Percentiles rank a stretch among this genome's conserved stretches.
phyloP scores from a whole-genome alignment of 2,888 invertebrate genomes.

The Mallateleia sp. region DNA sequence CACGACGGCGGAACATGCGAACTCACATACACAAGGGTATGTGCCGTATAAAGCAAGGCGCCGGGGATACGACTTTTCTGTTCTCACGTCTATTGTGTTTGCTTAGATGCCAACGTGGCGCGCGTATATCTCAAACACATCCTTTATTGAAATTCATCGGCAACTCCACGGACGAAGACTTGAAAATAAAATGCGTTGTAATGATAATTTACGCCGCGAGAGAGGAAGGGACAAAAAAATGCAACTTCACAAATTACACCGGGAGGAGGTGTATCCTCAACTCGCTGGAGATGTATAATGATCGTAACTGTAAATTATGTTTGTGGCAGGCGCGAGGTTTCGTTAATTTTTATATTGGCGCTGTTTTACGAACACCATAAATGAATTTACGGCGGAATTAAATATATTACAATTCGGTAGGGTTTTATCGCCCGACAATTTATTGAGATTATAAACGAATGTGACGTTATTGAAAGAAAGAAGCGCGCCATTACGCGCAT shows the following conservation, averaged over 20 bases:
- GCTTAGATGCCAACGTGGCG: conserved; percentile 69
- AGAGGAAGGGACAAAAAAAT: conserved; percentile 47
- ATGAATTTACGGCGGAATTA: conserved; percentile 51
- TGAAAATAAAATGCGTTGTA: conserved; percentile 69
- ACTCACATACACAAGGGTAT: not conserved
- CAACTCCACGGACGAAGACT: conserved; percentile 45
- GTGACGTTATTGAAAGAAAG: not conserved
- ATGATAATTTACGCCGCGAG: conserved; percentile 65
- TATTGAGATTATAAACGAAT: not conserved
- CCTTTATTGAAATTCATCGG: conserved; percentile 79
- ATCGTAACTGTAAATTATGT: conserved; percentile 72
- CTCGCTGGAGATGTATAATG: conserved; percentile 56
- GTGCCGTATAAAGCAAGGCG: conserved; percentile 35
- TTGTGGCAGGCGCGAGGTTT: conserved; percentile 14
- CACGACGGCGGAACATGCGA: conserved; percentile 43
- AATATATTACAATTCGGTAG: conserved; percentile 26
- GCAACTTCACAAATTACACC: conserved; percentile 56
- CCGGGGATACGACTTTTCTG: conserved; percentile 60
- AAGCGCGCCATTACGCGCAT: too few species aligned
- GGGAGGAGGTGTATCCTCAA: conserved; percentile 9
- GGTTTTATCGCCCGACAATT: not conserved
- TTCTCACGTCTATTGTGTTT: conserved; percentile 76
- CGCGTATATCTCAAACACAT: conserved; percentile 62
- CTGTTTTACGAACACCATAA: conserved; percentile 45
- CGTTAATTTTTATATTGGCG: conserved; percentile 45